Conservation (phyloP, 2,797 vertebrate species). For the Pelodytes ibericus region DNA sequence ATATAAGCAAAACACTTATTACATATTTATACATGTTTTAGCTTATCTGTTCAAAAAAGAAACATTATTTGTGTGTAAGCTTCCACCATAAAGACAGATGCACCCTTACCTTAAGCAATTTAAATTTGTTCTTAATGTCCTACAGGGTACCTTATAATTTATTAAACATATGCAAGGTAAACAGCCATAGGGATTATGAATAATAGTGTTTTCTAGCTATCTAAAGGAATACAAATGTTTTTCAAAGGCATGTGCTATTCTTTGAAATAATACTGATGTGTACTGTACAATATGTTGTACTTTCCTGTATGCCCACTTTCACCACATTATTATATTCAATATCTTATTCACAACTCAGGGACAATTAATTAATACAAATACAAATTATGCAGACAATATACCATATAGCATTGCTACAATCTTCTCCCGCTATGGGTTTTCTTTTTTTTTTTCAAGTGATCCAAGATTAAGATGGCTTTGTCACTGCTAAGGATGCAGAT, state of each 20-base stretch:
- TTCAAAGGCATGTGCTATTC: not conserved
- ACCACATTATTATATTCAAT: no score
- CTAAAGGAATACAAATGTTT: constrained; percentile 8
- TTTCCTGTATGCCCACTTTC: no score
- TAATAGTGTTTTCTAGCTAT: constrained; percentile 25
- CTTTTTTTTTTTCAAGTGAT: no score
- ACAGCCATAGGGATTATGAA: constrained; percentile 15
- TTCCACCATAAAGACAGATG: constrained; percentile 30
- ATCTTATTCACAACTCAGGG: no score
- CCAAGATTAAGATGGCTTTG: no score
- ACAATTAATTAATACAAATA: no score
- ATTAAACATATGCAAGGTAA: constrained; percentile 19
- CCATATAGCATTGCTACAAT: no score
- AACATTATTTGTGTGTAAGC: constrained; percentile 17
- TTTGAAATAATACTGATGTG: no score
- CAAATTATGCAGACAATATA: no score
- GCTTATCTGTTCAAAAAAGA: not conserved
- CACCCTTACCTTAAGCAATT: constrained; percentile 37
- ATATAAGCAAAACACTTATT: not conserved
- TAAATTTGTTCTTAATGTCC: constrained; percentile 38
- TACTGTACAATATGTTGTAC: no score
- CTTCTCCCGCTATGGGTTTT: no score
- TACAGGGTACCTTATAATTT: constrained; percentile 36
- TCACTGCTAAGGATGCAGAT: no score
- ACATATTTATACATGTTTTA: not conserved